Percentiles rank a stretch among this genome's conserved stretches.
Conservation (phyloP, 1,140 invertebrate species). For the Augochlora pura region DNA sequence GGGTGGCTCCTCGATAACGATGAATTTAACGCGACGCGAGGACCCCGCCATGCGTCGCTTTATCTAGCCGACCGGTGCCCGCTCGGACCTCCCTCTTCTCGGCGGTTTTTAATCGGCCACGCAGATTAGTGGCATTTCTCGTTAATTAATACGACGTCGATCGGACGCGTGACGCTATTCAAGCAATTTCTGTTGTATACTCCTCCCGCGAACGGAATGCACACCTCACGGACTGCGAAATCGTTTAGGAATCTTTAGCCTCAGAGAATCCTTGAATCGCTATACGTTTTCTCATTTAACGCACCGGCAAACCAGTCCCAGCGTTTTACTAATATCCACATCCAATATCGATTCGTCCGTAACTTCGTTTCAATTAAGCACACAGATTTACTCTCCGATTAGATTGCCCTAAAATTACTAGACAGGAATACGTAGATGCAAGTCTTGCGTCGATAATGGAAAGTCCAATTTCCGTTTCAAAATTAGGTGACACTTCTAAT, state of each 20-base stretch:
- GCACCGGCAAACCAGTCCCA: no score
- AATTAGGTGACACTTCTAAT: no score
- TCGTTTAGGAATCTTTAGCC: background rate
- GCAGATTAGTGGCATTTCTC: conserved; percentile 20
- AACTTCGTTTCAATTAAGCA: no score
- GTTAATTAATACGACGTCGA: conserved; percentile 44
- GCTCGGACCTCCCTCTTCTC: background rate
- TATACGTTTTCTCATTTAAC: no score
- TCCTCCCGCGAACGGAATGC: background rate
- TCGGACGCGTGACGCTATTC: conserved; percentile 1
- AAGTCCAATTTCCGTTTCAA: no score
- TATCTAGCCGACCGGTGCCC: background rate
- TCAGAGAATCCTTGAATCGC: no score
- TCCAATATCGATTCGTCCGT: no score
- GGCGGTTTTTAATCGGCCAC: background rate
- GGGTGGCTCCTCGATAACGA: conserved; percentile 43
- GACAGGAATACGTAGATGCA: no score
- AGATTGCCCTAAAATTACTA: no score
- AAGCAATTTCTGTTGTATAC: conserved; percentile 1
- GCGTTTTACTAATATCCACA: no score
- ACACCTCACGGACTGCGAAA: background rate
- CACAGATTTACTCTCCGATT: no score
- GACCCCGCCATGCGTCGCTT: background rate
- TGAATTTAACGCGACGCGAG: conserved; percentile 43
- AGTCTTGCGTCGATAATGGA: no score